Evolutionary conservation across 2,113 vertebrate species (phyloP).

Genomic region (Festucalex cinctus): DNA sequence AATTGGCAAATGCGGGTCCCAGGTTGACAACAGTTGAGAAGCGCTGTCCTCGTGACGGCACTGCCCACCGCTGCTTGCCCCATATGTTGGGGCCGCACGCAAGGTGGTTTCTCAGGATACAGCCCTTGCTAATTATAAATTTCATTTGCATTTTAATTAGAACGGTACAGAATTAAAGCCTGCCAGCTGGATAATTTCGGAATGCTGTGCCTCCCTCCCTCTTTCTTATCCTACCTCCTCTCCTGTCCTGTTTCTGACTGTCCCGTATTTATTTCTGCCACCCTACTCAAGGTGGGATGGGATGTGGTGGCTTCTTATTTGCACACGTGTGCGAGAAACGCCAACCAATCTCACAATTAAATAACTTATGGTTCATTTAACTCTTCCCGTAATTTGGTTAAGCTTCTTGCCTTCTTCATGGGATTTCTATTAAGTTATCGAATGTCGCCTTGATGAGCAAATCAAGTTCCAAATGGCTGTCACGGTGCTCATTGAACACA

Average conservation of each 20-base stretch:
- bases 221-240: constrained; percentile 43
- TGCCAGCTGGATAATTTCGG: constrained; percentile 99
- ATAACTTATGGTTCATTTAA: constrained; percentile 26
- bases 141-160: constrained; percentile 99
- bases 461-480: constrained; percentile 36
- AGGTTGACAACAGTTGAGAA: not conserved
- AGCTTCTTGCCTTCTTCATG: constrained; percentile 14
- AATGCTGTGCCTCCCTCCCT: constrained; percentile 72
- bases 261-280: constrained; percentile 79
- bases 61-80: constrained; percentile 79
- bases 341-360: constrained; percentile 6
- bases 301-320: constrained; percentile 24
- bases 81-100: constrained; percentile 94
- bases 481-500: constrained; percentile 39
- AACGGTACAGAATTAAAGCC: constrained; percentile 99
- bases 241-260: constrained; percentile 68
- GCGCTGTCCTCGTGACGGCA: constrained; percentile 46
- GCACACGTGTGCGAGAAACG: not conserved
- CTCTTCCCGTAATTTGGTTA: constrained; percentile 28
- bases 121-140: constrained; percentile 99
- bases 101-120: constrained; percentile 97
- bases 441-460: constrained; percentile 43
- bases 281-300: constrained; percentile 59
- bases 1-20: not conserved
- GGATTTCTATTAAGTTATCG: constrained; percentile 31